A percentile compares a stretch with the other conserved stretches of the same genome.
These are phyloP conservation scores for Anhinga rufa DNA, from an alignment of 2,113 vertebrate genomes.

Conservation along the genomic window DNA sequence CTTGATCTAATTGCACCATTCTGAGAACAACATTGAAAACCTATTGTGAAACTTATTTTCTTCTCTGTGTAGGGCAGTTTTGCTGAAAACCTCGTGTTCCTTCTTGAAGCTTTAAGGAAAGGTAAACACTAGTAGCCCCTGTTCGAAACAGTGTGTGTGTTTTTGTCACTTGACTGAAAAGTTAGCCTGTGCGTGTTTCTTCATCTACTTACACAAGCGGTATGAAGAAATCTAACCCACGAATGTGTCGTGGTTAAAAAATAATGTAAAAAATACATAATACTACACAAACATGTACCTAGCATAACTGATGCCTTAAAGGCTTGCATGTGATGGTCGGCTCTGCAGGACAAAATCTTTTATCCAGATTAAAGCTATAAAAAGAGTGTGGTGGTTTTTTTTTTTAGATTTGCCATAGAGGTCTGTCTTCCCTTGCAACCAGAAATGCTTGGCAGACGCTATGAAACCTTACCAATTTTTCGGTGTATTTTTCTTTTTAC, in stretches of 20 bases:
- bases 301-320: not conserved
- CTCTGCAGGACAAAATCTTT: not conserved
- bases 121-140: constrained; percentile 64
- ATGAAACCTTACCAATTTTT: not conserved
- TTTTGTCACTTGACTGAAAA: not conserved
- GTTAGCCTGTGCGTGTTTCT: not conserved
- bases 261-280: not conserved
- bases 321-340: not conserved
- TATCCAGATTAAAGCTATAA: not conserved
- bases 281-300: not conserved
- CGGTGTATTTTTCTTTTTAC: not conserved
- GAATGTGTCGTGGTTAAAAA: not conserved
- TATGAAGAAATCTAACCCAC: not conserved
- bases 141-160: not conserved
- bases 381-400: fast-evolving
- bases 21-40: not conserved
- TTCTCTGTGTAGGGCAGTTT: constrained; percentile 85
- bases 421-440: not conserved
- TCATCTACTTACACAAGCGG: not conserved
- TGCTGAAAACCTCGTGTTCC: constrained; percentile 92
- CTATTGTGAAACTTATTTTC: not conserved
- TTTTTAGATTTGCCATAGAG: not conserved
- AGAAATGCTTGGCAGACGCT: not conserved
- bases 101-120: constrained; percentile 91
- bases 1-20: not conserved